Percentiles rank a stretch among this genome's conserved stretches.
Conservation (phyloP, 2,113 vertebrate species). For the Edolisoma coerulescens region DNA sequence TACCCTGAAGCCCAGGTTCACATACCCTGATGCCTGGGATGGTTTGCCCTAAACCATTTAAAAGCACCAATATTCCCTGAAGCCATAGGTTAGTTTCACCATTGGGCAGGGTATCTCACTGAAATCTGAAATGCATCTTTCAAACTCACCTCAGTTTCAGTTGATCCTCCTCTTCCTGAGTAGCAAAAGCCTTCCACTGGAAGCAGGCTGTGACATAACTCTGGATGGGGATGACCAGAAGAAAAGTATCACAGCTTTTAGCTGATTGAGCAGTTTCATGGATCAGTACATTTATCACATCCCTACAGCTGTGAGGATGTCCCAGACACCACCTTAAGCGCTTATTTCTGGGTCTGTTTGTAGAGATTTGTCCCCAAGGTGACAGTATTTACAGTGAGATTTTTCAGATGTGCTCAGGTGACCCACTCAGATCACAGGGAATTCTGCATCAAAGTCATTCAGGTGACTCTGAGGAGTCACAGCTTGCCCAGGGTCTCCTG, state of each 20-base stretch:
- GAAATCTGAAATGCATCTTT: not conserved
- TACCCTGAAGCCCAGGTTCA: not conserved
- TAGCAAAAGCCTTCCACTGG: conserved; percentile 72
- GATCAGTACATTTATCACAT: not conserved
- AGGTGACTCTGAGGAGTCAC: not conserved
- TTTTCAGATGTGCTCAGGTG: not conserved
- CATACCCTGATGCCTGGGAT: not conserved
- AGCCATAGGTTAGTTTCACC: rapidly evolving
- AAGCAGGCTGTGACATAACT: not conserved
- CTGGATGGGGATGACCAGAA: not conserved
- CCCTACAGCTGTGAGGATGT: not conserved
- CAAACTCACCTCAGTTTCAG: conserved; percentile 70
- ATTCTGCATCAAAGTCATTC: not conserved
- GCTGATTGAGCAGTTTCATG: not conserved
- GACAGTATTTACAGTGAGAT: not conserved
- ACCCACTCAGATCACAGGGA: not conserved
- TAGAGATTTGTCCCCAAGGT: not conserved
- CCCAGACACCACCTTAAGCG: not conserved
- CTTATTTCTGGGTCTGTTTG: not conserved
- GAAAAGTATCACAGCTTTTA: not conserved
- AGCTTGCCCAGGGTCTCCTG: not conserved
- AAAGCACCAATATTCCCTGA: not conserved
- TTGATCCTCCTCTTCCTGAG: conserved; percentile 73
- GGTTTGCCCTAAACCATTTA: not conserved
- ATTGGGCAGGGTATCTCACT: not conserved